Evolutionary conservation across 2,797 vertebrate species (phyloP).

Genomic region (Ctenochaetus hawaiiensis): DNA sequence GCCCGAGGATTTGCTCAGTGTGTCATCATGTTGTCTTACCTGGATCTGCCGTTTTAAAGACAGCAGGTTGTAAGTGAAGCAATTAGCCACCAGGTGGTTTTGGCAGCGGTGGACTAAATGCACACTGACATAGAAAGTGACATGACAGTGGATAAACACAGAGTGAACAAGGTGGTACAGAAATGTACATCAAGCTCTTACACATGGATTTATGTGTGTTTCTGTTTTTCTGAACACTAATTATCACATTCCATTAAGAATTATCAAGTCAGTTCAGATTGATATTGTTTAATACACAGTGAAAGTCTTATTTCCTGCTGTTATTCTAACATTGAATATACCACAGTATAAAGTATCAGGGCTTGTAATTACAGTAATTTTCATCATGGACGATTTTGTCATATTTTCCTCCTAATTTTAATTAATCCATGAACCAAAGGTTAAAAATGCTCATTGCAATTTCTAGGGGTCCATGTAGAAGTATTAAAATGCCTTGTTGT

Average conservation of each 20-base stretch:
- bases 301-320: neutral
- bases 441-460: too few species aligned
- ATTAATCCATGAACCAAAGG: neutral
- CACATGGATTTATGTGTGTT: neutral
- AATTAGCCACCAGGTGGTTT: constrained; percentile 56
- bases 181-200: neutral
- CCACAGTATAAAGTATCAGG: neutral
- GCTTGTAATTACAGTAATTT: neutral
- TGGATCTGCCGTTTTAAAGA: constrained; percentile 30
- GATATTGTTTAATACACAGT: neutral
- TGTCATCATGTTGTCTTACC: constrained; percentile 20
- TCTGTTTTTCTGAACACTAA: neutral
- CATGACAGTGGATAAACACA: too few species aligned
- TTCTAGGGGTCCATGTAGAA: neutral
- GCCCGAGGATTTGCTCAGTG: constrained; percentile 22
- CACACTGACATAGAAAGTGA: neutral
- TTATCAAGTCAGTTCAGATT: neutral
- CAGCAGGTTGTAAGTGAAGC: constrained; percentile 45
- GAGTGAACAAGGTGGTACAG: too few species aligned
- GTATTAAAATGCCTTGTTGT: neutral
- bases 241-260: constrained; percentile 2
- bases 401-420: neutral
- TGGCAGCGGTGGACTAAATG: constrained; percentile 9
- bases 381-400: too few species aligned
- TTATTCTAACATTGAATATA: neutral